Base-by-base conservation (phyloP, 2,888 invertebrate genomes). In the Torymus auratus region DNA sequence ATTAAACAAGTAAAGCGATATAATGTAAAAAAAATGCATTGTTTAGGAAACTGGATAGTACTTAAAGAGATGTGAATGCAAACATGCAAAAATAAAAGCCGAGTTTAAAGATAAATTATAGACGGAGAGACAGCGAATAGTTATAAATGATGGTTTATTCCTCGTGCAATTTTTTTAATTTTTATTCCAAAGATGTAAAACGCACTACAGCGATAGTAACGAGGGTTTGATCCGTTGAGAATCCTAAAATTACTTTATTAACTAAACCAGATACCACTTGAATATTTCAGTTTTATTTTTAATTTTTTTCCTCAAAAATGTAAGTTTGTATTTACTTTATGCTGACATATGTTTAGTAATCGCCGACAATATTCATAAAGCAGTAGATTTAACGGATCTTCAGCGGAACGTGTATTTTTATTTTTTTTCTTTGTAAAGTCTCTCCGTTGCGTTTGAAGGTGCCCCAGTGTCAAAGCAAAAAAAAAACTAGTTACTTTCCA, bases 381-480 rank as follows among this genome's bases (percentile, higher is more conserved):
- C 61, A 70, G 74, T 41, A 74, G 58, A 20, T 74, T 70, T 61
- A 11, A 53, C 14, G 60, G 74, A 71, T 71, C 61, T 65, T 71
- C 50, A 70, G 53, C 58, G 58, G 41, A 58, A 55, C 2, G 23
- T 62, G 3, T 2, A 15, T 60, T 13, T 14, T n/a, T 78, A 60
- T 71, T 71, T n/a, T 69, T 71, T 58, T 56, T 55, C 55, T 69
- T 70, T 20, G 20, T 53, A 12, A 68, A 41, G 69, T 81, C 71
- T 78, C 78, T 82, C 78, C 73, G 82, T 60, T 28, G 61, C 73
- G 62, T 74, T 60, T 41, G 56, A 65, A 71, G 82, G 80, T 85
- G 85, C 83, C 41, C 84, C 84, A 86, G 85, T 86, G 88, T 86
- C 86, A 86, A 81, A 83, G 74, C 80, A 83, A 79, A 83, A 78